Evolutionary conservation across 2,797 vertebrate species (phyloP).

Genomic region (Fratercula arctica): DNA sequence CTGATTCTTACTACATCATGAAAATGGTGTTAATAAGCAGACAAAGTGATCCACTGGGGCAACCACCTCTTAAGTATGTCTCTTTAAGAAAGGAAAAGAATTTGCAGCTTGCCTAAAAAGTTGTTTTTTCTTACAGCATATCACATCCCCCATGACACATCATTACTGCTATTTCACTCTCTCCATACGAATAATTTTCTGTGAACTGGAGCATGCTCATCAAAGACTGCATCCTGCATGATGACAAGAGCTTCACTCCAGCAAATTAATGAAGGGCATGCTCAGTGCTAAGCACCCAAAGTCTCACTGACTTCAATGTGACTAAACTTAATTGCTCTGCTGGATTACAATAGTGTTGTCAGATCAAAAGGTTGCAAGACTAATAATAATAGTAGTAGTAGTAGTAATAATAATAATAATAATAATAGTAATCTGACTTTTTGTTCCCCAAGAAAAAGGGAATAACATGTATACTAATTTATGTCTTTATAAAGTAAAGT

Average conservation of each 20-base stretch:
- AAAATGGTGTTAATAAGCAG: neutral
- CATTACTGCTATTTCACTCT: slow-evolving; percentile 24
- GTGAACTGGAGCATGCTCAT: slow-evolving; percentile 13
- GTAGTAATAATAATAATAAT: neutral
- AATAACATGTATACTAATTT: neutral
- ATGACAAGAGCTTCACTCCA: slow-evolving; percentile 1
- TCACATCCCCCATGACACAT: slow-evolving; percentile 13
- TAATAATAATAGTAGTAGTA: neutral
- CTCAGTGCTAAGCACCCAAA: neutral
- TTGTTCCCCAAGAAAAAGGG: neutral
- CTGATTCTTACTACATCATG: neutral
- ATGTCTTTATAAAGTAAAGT: neutral
- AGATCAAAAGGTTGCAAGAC: neutral
- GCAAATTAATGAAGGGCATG: neutral
- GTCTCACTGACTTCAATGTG: neutral
- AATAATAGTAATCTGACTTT: neutral
- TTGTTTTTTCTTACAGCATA: neutral
- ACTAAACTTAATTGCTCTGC: neutral
- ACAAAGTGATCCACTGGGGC: neutral
- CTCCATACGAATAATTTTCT: neutral
- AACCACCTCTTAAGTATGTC: neutral
- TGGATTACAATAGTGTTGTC: neutral
- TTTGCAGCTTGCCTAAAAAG: neutral
- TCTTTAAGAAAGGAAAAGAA: slow-evolving; percentile 13
- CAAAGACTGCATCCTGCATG: slow-evolving; percentile 1